Base-by-base conservation (phyloP, 2,113 vertebrate species). In the Ochotona princeps region DNA sequence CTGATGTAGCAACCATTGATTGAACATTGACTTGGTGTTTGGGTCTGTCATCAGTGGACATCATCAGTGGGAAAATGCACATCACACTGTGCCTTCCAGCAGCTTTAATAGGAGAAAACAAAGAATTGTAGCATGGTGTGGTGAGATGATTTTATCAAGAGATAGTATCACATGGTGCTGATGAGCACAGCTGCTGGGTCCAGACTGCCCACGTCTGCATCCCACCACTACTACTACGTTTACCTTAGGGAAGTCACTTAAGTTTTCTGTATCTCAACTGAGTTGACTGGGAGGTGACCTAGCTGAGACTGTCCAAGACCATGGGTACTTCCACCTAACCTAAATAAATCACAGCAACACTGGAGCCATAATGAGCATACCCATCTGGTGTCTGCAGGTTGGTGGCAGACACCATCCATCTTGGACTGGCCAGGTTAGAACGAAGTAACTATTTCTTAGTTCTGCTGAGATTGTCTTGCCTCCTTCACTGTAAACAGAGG, bases 211-310 rank as follows among this genome's bases (percentile, higher is more conserved):
- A 2, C 38, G 9, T 70, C 85, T 92, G 63, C 82, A 93, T 65
- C 21, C 69, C 69, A 86, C 20, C n/a, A n/a, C n/a, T n/a, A 38
- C 25, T 38, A 75, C 72, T 86, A 61, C 38, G 76, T 92, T 89
- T 44, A 94, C 44, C 13, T 86, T 86, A 32, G n/a, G 32, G 63
- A 94, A 89, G 1, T 75, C 76, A 35, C 81, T 94, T 92, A 75
- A 86, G 8, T 20, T 76, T 44, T 70, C 44, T 75, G 14, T 60
- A 25, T 70, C 49, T 89, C 17, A 66, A 35, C 61, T 91, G 75
- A 82, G 89, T 63, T 20, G 14, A 26, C 10, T n/a, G 35, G 23
- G 26, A 90, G 15, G 51, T 73, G 13, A 65, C 25, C 65, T 51
- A 54, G 11, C 25, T 47, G 13, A 61, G 90, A 28, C 63, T 54